phyloP scores from a whole-genome alignment of 1,140 invertebrate species.

The Pseudomyrmex flavicornis region DNA sequence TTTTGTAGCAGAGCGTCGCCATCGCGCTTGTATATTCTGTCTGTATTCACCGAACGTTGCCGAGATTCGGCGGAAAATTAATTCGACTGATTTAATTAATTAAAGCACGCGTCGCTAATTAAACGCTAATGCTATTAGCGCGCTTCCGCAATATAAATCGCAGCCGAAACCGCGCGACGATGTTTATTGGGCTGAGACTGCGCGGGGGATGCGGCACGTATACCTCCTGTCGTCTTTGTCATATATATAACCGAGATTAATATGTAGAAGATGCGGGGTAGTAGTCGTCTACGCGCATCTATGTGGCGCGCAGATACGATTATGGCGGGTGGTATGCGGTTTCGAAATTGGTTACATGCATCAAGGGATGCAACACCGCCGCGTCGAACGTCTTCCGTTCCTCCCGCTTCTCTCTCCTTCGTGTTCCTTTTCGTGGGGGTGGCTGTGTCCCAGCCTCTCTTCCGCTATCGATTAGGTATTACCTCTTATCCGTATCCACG shows the following conservation, averaged over 20 bases:
- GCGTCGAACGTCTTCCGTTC: slow-evolving; percentile 50
- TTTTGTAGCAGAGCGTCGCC: neutral
- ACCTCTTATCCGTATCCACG: slow-evolving; percentile 57
- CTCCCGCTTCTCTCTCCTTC: slow-evolving; percentile 19
- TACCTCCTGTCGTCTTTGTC: slow-evolving; percentile 8
- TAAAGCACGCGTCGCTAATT: slow-evolving; percentile 30
- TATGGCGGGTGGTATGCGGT: slow-evolving; percentile 64
- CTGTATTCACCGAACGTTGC: neutral
- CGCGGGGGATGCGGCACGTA: neutral
- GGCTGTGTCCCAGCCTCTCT: slow-evolving; percentile 29
- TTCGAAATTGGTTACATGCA: slow-evolving; percentile 71
- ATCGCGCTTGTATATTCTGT: slow-evolving; percentile 4
- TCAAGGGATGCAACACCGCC: slow-evolving; percentile 57
- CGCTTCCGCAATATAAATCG: slow-evolving; percentile 41
- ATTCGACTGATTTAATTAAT: slow-evolving; percentile 42
- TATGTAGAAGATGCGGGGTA: slow-evolving; percentile 42
- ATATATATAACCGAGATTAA: slow-evolving; percentile 47
- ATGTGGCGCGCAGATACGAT: slow-evolving; percentile 64
- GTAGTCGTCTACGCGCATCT: slow-evolving; percentile 59
- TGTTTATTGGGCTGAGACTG: neutral
- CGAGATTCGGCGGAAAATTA: slow-evolving; percentile 15
- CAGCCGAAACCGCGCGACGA: slow-evolving; percentile 36
- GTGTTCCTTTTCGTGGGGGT: neutral
- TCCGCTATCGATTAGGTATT: slow-evolving; percentile 67
- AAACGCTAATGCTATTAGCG: slow-evolving; percentile 47